Percentiles rank a stretch among this genome's conserved stretches.
Evolutionary conservation across 2,888 invertebrate species (phyloP).

Genomic region (Mycalesis mineus): DNA sequence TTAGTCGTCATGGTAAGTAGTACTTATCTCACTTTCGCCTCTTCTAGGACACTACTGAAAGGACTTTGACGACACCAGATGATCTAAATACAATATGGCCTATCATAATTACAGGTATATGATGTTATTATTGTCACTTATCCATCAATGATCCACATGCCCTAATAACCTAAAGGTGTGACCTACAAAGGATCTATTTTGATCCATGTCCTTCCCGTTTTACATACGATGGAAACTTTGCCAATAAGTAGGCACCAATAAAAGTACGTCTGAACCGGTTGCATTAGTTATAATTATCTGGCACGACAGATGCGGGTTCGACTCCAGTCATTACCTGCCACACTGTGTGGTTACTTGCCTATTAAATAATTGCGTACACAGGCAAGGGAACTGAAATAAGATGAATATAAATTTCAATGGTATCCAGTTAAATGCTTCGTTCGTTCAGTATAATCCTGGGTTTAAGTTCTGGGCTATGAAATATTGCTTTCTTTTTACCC

Average conservation of each 20-base stretch:
- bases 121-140: too few species aligned
- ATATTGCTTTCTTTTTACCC: too few species aligned
- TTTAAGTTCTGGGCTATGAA: too few species aligned
- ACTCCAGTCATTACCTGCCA: slow-evolving; percentile 10
- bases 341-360: neutral
- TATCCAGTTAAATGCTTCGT: too few species aligned
- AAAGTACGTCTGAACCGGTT: neutral
- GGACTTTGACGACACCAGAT: too few species aligned
- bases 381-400: neutral
- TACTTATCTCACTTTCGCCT: too few species aligned
- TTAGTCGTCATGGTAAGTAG: too few species aligned
- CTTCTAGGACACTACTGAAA: too few species aligned
- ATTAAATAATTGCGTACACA: neutral
- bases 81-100: too few species aligned
- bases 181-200: neutral
- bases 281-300: slow-evolving; percentile 4
- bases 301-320: slow-evolving; percentile 10
- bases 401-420: too few species aligned
- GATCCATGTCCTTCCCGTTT: neutral
- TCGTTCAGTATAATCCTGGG: too few species aligned
- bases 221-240: neutral
- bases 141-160: neutral
- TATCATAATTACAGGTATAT: too few species aligned
- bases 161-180: neutral
- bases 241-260: neutral